These are phyloP conservation scores for Labia minor DNA, from an alignment of 2,888 invertebrate species.

Conservation along the genomic window DNA sequence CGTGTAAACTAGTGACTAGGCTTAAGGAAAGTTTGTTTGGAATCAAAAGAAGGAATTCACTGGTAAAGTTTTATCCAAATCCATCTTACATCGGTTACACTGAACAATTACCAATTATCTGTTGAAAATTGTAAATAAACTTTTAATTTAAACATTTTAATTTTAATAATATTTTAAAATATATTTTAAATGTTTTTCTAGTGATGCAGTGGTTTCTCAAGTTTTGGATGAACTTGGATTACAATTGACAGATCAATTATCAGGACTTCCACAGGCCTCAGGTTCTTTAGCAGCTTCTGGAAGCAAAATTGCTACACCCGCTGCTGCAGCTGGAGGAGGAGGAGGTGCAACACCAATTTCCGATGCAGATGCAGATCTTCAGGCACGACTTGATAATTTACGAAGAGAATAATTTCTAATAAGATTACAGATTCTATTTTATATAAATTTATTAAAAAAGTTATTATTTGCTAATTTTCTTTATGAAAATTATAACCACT, in stretches of 20 bases:
- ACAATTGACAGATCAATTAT: slow-evolving; percentile 84
- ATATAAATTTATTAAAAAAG: neutral
- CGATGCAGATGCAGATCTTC: slow-evolving; percentile 95
- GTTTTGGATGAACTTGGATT: slow-evolving; percentile 95
- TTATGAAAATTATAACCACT: no score
- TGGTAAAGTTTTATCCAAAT: no score
- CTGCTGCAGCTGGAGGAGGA: slow-evolving; percentile 43
- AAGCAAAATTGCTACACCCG: slow-evolving; percentile 47
- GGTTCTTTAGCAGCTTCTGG: slow-evolving; percentile 44
- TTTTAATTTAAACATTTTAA: no score
- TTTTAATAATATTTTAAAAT: no score
- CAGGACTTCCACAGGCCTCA: slow-evolving; percentile 67
- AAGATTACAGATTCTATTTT: neutral
- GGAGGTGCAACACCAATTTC: slow-evolving; percentile 42
- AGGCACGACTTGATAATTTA: slow-evolving; percentile 90
- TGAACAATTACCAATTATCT: no score
- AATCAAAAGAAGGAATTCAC: no score
- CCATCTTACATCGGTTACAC: no score
- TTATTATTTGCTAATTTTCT: neutral
- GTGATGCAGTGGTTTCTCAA: slow-evolving; percentile 89
- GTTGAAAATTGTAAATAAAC: no score
- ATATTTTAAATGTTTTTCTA: no score
- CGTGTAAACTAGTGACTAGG: no score
- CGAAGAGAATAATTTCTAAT: slow-evolving; percentile 58
- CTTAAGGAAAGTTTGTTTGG: no score